phyloP scores from a whole-genome alignment of 2,888 invertebrate genomes.

The Nebria brevicollis region DNA sequence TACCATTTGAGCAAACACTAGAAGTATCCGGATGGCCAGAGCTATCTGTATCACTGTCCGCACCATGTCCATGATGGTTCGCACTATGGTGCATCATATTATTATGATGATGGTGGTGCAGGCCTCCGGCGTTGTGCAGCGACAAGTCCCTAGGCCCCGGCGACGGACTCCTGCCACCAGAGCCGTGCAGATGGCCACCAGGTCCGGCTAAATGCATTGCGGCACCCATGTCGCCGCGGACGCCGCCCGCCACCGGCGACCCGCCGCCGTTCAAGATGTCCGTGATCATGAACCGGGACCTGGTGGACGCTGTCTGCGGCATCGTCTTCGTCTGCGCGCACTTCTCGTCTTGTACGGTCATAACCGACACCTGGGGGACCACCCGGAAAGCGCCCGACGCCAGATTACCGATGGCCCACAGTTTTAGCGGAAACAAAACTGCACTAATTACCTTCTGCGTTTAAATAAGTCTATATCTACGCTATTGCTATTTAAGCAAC shows the following conservation, averaged over 20 bases:
- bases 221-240: constrained; percentile 68
- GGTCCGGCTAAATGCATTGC: constrained; percentile 63
- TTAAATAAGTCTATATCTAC: too few relatives aligned
- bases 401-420: constrained; percentile 9
- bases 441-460: too few relatives aligned
- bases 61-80: constrained; percentile 48
- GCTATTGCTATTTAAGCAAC: too few relatives aligned
- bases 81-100: constrained; percentile 39
- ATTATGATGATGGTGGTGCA: constrained; percentile 8
- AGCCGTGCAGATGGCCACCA: constrained; percentile 56
- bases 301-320: constrained; percentile 70
- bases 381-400: constrained; percentile 17
- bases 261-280: constrained; percentile 79
- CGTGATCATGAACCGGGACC: constrained; percentile 90
- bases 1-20: constrained; percentile 68
- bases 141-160: constrained; percentile 68
- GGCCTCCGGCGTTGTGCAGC: constrained; percentile 60
- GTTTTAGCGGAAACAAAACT: too few relatives aligned
- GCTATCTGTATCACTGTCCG: constrained; percentile 66
- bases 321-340: constrained; percentile 49
- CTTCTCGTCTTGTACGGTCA: constrained; percentile 64
- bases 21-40: constrained; percentile 67
- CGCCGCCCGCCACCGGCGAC: constrained; percentile 67
- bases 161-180: constrained; percentile 65
- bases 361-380: constrained; percentile 59